Evolutionary conservation across 2,113 vertebrate genomes (phyloP).

Genomic region (Tichodroma muraria): DNA sequence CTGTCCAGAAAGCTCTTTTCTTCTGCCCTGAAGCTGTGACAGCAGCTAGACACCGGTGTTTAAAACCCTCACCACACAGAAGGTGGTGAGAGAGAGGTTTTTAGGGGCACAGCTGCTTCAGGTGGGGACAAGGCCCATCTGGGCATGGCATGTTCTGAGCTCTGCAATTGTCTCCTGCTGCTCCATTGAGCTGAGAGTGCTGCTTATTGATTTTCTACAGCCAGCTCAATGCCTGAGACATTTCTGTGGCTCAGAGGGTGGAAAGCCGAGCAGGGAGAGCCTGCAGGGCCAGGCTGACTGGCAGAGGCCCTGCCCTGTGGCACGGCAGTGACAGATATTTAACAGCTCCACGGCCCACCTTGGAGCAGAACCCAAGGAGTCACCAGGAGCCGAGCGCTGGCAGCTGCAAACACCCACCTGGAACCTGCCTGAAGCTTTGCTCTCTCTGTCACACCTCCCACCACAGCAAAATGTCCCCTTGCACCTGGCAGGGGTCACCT

Average conservation of each 20-base stretch:
- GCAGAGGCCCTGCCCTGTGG: neutral
- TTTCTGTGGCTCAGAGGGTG: neutral
- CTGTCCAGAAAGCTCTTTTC: neutral
- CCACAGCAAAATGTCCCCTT: neutral
- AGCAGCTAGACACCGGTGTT: neutral
- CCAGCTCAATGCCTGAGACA: neutral
- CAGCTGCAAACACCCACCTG: neutral
- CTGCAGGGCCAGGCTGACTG: neutral
- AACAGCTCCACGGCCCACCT: neutral
- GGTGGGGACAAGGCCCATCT: neutral
- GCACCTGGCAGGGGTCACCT: neutral
- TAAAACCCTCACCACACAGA: neutral
- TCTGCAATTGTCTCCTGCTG: neutral
- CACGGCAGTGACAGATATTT: neutral
- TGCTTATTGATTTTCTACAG: neutral
- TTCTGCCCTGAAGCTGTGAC: neutral
- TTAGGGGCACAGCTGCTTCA: neutral
- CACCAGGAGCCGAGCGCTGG: neutral
- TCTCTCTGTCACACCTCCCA: neutral
- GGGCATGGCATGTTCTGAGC: neutral
- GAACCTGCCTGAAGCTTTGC: neutral
- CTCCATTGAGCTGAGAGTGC: neutral
- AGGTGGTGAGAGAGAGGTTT: neutral
- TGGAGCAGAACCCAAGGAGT: neutral
- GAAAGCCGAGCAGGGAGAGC: neutral